Evolutionary conservation across 1,140 invertebrate genomes (phyloP), one percentile per base, ranked within the genome.

Genomic region (Subanguina moxae): DNA sequence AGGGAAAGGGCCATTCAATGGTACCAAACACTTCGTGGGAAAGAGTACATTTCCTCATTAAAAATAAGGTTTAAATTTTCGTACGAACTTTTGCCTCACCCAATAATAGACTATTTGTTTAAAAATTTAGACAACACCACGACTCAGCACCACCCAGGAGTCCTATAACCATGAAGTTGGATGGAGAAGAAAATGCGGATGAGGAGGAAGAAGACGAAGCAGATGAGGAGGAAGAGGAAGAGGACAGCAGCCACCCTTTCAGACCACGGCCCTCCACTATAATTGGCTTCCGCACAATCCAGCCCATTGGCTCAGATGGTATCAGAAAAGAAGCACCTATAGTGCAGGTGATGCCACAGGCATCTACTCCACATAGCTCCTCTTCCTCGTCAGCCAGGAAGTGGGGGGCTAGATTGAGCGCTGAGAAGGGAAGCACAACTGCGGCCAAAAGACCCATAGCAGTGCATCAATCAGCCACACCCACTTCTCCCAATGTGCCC

Each of bases 201-300:
- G 68, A 73, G 19, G 42, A 65, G 21, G 74, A 73, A 13, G 70
- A 70, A 25, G 76, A 79, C 32, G 63, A 72, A 45, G 71, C 67
- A 42, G 70, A 78, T 43, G 72, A 78, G 32, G 69, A 79, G 23
- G 81, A 82, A 48, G 67, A 70, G 28, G 77, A 80, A 48, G 80
- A 82, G n/a, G 73, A 71, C 48, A 71, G 52, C 13, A 75, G 69
- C 23, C 57, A 43, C 1, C 45, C 74, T n/a, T 58, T 61, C 30
- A 43, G 76, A 8, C 76, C 73, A 21, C 66, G 77, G 9, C 72
- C 74, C 15, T 78, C 76, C 23, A 70, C 75, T 23, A 76, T 76
- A 48, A 76, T 76, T 38, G 74, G 74, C 5, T 76, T 78, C 57
- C 43, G 74, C 45, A 76, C 74, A 45, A 78, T 76, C 25, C 75